Conservation (phyloP, 1,140 invertebrate species). For the Scylla paramamosain region DNA sequence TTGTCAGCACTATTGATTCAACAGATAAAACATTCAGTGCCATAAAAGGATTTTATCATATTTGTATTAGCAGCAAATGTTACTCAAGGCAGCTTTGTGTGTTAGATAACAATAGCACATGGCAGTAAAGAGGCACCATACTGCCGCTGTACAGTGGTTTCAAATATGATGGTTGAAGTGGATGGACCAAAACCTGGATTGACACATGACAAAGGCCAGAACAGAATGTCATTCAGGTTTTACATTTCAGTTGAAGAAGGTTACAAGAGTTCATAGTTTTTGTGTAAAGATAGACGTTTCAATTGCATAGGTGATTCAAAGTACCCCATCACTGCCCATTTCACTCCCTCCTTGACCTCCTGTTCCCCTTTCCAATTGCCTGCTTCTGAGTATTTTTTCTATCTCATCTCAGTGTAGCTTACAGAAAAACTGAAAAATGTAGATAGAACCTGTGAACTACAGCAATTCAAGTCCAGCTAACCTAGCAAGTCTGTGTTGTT, state of each 20-base stretch:
- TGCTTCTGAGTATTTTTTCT: slow-evolving; percentile 2
- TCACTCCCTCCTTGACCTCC: slow-evolving; percentile 7
- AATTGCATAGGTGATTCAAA: not conserved
- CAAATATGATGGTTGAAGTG: not conserved
- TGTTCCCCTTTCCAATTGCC: not conserved
- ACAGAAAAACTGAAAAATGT: not conserved
- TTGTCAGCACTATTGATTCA: not conserved
- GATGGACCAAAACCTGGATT: not conserved
- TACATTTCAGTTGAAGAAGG: not conserved
- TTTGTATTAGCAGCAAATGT: not conserved
- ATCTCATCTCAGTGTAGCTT: not conserved
- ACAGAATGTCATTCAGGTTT: not conserved
- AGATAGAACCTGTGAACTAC: not conserved
- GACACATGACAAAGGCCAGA: not conserved
- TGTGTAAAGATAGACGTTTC: not conserved
- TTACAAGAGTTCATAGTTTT: slow-evolving; percentile 7
- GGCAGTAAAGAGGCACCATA: not conserved
- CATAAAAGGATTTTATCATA: not conserved
- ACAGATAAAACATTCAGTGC: not conserved
- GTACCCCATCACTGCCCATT: not conserved
- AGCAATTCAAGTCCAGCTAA: not conserved
- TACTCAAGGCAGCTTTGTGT: not conserved
- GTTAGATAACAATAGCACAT: not conserved
- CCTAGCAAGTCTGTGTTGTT: slow-evolving; percentile 4
- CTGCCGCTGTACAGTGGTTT: not conserved